A percentile compares a stretch with the other conserved stretches of the same genome.
Evolutionary conservation across 2,888 invertebrate species (phyloP).

Genomic region (Agrotis puta): DNA sequence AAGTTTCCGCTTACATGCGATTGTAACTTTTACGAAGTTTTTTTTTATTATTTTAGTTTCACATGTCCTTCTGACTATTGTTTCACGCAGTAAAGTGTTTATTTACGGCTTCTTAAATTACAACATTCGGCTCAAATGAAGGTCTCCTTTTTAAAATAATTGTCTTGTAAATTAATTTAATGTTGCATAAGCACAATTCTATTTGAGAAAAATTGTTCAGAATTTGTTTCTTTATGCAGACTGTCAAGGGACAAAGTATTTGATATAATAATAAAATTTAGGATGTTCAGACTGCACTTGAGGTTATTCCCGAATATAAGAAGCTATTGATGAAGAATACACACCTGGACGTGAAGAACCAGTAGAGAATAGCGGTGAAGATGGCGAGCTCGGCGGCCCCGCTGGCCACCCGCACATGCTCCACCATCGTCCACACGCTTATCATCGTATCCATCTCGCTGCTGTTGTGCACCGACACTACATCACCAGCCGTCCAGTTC

Average conservation of each 20-base stretch:
- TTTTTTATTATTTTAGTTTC: conserved; percentile 14
- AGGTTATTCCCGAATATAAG: conserved; percentile 2
- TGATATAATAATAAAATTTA: background rate
- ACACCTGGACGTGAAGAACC: conserved; percentile 92
- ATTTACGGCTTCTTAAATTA: conserved; percentile 40
- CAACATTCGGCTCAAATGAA: background rate
- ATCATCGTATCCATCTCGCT: conserved; percentile 86
- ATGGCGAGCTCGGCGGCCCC: conserved; percentile 92
- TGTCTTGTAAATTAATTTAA: background rate
- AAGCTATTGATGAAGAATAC: conserved; percentile 33
- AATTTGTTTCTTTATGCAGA: conserved; percentile 1
- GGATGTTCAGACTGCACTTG: too few relatives aligned
- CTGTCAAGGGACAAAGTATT: background rate
- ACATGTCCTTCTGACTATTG: conserved; percentile 6
- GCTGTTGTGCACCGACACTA: conserved; percentile 77
- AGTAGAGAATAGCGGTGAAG: conserved; percentile 92
- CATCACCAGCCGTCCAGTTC: conserved; percentile 84
- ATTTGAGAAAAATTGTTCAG: too few relatives aligned
- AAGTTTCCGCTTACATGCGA: background rate
- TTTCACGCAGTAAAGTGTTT: conserved; percentile 19
- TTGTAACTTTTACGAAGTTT: background rate
- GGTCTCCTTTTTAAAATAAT: background rate
- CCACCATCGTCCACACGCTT: conserved; percentile 88
- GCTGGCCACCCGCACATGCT: conserved; percentile 89
- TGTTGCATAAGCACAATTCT: background rate